These are phyloP conservation scores for Archilochus colubris DNA, from an alignment of 2,113 vertebrate species.

Conservation along the genomic window DNA sequence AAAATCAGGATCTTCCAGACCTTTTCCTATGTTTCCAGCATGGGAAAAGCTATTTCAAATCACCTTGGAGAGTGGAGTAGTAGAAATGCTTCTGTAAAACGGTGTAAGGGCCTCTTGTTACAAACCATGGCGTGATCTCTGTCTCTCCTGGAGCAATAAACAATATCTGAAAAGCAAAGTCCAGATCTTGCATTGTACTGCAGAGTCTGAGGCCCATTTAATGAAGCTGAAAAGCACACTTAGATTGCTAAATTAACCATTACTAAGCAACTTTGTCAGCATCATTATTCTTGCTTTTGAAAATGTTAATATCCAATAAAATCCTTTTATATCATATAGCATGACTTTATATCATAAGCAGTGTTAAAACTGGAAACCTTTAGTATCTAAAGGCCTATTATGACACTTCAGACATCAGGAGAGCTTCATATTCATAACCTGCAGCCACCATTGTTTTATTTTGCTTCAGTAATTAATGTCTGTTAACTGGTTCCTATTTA, in stretches of 20 bases:
- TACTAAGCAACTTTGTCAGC: background rate
- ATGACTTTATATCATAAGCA: background rate
- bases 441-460: background rate
- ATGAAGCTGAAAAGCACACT: background rate
- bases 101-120: background rate
- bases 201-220: background rate
- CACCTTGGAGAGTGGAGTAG: background rate
- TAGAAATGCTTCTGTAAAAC: background rate
- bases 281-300: background rate
- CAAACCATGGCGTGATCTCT: background rate
- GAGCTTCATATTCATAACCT: background rate
- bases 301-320: background rate
- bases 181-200: background rate
- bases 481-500: rapidly evolving
- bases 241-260: background rate
- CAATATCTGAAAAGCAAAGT: background rate
- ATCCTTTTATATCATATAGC: background rate
- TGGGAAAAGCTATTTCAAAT: background rate
- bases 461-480: background rate
- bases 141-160: background rate
- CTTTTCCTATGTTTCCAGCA: background rate
- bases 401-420: background rate
- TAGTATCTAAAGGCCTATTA: background rate
- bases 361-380: background rate
- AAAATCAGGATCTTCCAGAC: background rate